Conservation (phyloP, 2,113 vertebrate species). For the Neogobius melanostomus region DNA sequence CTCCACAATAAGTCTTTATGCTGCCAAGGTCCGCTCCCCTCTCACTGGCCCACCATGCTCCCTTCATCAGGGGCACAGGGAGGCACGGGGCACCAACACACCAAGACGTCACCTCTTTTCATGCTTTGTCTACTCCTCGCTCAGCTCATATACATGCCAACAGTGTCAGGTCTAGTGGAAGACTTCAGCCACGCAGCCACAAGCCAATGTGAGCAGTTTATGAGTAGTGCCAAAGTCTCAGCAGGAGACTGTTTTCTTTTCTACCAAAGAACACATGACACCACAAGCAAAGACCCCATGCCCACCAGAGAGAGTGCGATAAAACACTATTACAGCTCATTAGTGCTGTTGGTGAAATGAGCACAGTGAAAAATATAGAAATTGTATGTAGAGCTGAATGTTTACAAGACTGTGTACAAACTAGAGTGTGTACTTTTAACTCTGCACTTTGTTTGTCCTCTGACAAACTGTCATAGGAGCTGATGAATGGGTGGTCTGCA, state of each 20-base stretch:
- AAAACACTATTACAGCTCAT: slow-evolving; percentile 46
- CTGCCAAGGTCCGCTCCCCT: slow-evolving; percentile 54
- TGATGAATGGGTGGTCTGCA: slow-evolving; percentile 55
- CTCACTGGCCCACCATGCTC: slow-evolving; percentile 45
- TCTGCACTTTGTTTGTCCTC: slow-evolving; percentile 20
- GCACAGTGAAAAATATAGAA: not conserved
- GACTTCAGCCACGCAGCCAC: slow-evolving; percentile 40
- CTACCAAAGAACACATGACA: slow-evolving; percentile 54
- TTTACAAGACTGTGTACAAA: slow-evolving; percentile 1
- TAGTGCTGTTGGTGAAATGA: slow-evolving; percentile 39
- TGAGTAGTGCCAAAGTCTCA: slow-evolving; percentile 56
- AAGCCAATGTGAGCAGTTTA: slow-evolving; percentile 39
- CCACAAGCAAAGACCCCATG: slow-evolving; percentile 39
- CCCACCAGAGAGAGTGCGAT: slow-evolving; percentile 46
- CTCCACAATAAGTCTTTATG: slow-evolving; percentile 77
- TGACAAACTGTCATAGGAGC: slow-evolving; percentile 24
- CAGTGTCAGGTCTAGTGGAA: slow-evolving; percentile 47
- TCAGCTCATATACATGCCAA: slow-evolving; percentile 36
- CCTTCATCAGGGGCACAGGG: slow-evolving; percentile 62
- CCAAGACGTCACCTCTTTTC: slow-evolving; percentile 44
- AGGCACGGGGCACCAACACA: slow-evolving; percentile 54
- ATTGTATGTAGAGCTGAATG: not conserved
- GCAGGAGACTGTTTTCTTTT: slow-evolving; percentile 56
- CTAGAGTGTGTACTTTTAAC: slow-evolving; percentile 14
- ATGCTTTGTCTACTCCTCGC: slow-evolving; percentile 34